These are phyloP conservation scores for Rhabdomys pumilio DNA, from an alignment of 2,797 vertebrate species.

Conservation along the genomic window DNA sequence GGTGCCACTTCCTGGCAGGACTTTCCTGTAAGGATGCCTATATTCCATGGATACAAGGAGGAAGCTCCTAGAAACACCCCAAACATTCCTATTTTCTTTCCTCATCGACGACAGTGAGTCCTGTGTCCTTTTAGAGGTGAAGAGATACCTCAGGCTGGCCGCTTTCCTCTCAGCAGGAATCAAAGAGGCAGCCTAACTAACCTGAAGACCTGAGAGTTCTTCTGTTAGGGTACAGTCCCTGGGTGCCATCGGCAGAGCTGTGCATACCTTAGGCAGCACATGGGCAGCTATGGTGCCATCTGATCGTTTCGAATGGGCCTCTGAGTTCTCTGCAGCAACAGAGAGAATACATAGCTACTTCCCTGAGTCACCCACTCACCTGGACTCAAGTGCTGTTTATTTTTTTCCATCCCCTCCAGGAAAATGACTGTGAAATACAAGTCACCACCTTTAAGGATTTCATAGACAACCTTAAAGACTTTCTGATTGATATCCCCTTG, in stretches of 20 bases:
- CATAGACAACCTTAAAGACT: conserved; percentile 59
- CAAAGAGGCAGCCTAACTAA: not conserved
- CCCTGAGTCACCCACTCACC: not conserved
- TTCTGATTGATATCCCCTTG: conserved; percentile 69
- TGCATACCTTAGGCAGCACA: not conserved
- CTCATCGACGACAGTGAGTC: not conserved
- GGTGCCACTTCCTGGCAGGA: conserved; percentile 26
- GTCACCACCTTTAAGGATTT: conserved; percentile 56
- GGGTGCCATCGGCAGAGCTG: not conserved
- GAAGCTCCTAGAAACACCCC: not conserved
- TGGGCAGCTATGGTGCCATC: not conserved
- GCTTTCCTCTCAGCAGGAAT: not conserved
- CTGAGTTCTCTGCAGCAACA: not conserved
- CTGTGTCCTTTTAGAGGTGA: not conserved
- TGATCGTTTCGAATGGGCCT: not conserved
- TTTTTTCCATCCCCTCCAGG: conserved; percentile 63
- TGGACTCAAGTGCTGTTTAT: conserved; percentile 45
- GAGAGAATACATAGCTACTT: not conserved
- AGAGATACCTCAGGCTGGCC: not conserved
- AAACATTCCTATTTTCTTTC: not conserved
- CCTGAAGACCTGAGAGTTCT: not conserved
- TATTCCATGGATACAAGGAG: not conserved
- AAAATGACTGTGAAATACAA: conserved; percentile 69
- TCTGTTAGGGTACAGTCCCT: not conserved
- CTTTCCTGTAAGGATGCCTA: not conserved